These are phyloP conservation scores for Calosoma granatense DNA, from an alignment of 1,140 invertebrate genomes.

Conservation along the genomic window DNA sequence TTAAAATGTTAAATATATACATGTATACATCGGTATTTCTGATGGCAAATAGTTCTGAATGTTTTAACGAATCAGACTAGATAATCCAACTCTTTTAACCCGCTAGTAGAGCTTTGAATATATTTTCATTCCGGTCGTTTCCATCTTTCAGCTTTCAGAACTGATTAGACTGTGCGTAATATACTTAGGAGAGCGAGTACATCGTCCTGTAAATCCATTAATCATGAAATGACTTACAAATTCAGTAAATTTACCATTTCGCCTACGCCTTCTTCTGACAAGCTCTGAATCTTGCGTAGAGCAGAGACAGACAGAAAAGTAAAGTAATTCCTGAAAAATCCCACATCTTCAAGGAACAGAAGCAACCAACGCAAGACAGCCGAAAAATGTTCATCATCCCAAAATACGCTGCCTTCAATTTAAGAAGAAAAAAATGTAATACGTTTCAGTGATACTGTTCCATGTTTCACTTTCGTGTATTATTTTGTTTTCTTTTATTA, in stretches of 20 bases:
- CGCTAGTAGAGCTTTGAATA: too few relatives aligned
- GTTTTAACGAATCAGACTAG: too few relatives aligned
- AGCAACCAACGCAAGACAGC: background rate
- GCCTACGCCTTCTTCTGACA: background rate
- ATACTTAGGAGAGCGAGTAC: background rate
- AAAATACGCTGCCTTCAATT: background rate
- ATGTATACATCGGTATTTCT: too few relatives aligned
- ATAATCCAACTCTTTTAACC: too few relatives aligned
- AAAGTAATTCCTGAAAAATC: background rate
- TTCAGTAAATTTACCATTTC: background rate
- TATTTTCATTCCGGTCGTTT: too few relatives aligned
- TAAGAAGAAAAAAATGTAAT: background rate
- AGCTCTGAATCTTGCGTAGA: too few relatives aligned
- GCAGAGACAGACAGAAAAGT: background rate
- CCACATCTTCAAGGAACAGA: background rate
- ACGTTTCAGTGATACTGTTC: background rate
- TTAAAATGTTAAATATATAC: too few relatives aligned
- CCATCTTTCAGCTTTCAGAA: too few relatives aligned
- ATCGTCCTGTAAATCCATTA: background rate
- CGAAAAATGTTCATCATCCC: background rate
- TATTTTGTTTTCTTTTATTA: too few relatives aligned
- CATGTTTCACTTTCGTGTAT: too few relatives aligned
- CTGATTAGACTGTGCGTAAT: background rate
- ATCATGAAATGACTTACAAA: background rate
- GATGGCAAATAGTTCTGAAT: too few relatives aligned